Evolutionary conservation across 2,113 vertebrate species (phyloP), one percentile per base, ranked within the genome.

Genomic region (Sinocyclocheilus anshuiensis): DNA sequence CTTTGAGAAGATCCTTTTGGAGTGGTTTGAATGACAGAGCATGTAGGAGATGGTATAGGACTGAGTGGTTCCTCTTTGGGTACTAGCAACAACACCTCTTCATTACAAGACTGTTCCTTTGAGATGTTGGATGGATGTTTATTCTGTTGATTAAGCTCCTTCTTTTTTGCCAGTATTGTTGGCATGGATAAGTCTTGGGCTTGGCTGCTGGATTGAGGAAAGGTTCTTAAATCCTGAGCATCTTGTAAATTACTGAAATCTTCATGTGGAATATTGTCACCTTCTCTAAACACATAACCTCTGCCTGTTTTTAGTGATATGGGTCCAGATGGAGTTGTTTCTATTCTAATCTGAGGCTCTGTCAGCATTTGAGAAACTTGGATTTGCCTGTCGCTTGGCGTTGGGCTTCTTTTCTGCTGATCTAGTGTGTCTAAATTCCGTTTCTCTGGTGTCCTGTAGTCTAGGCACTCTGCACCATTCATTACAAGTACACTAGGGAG

Each of bases 61-160:
- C 94, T 94, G 80, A 93, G 77, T 33, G 94, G 95, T 89, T 95
- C 95, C 79, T 94, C 93, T 93, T 95, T 95, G 36, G 95, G 95
- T 77, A 95, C 93, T 82, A 94, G 77, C 63, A 94, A 90, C 36
- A 90, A 76, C 29, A 89, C 90, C 75, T 93, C 93, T 50, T 82
- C 79, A 29, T 69, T 86, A 16, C 77, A 81, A 2, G 84, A 74
- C 59, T 83, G 84, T 10, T 90, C 91, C 75, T 92, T 92, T 4
- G 87, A 87, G 81, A 75, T 72, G 10, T 88, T 88, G 82, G 87
- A 36, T 69, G 86, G 57, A 87, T 90, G 84, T 72, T 87, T 82
- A 82, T 89, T 86, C 82, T 93, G 90, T 86, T 93, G 92, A 48
- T 77, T 76, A 83, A 86, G 89, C 84, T 92, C 93, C 84, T 88